Evolutionary conservation across 2,113 vertebrate genomes (phyloP).

Genomic region (Microcebus murinus): DNA sequence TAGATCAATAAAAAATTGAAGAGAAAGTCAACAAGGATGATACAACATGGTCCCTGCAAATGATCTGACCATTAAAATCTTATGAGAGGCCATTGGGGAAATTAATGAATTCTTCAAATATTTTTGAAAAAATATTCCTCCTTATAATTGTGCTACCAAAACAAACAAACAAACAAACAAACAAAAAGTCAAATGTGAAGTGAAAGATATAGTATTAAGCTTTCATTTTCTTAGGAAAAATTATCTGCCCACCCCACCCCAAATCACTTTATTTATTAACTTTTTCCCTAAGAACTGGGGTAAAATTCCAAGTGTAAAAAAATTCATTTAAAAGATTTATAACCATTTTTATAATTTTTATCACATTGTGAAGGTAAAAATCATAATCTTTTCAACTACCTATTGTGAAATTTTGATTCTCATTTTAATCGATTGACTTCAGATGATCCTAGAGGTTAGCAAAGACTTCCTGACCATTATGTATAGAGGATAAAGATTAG

Average conservation of each 20-base stretch:
- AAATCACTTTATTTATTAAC: background rate
- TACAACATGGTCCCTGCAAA: background rate
- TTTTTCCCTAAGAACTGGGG: background rate
- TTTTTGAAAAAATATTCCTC: background rate
- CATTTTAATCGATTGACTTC: background rate
- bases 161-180: background rate
- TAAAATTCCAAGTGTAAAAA: background rate
- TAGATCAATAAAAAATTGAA: background rate
- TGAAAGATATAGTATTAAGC: background rate
- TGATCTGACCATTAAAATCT: background rate
- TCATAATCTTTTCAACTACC: background rate
- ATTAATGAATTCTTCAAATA: background rate
- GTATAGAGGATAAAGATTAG: background rate
- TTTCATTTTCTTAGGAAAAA: slow-evolving; percentile 13
- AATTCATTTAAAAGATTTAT: background rate
- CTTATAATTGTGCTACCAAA: background rate
- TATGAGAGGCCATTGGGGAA: background rate
- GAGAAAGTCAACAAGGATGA: background rate
- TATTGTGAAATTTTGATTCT: background rate
- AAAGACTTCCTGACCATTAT: background rate
- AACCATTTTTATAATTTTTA: background rate
- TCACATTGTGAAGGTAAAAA: slow-evolving; percentile 33
- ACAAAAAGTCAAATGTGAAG: background rate
- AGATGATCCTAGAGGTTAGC: background rate
- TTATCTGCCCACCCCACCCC: no score